A percentile compares a stretch with the other conserved stretches of the same genome.
These are phyloP conservation scores for Zaprionus bogoriensis DNA, from an alignment of 2,888 invertebrate genomes.

Conservation along the genomic window DNA sequence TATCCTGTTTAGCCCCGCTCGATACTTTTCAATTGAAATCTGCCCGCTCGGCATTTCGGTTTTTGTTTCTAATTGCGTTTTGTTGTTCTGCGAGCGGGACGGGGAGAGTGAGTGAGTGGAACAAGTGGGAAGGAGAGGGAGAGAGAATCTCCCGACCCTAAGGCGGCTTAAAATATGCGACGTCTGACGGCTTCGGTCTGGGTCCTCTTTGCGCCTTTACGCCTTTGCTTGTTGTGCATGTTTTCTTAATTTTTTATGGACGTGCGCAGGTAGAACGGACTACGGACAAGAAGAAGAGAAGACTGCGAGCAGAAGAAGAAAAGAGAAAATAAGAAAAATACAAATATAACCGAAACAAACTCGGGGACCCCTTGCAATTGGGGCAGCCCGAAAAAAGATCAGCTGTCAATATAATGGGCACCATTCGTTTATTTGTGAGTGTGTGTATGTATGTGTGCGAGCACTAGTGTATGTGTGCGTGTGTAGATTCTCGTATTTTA, in stretches of 20 bases:
- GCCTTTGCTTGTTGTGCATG: slow-evolving; percentile 51
- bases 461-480: too few relatives aligned
- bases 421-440: slow-evolving; percentile 15
- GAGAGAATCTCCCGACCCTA: slow-evolving; percentile 9
- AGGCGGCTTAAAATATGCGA: slow-evolving; percentile 65
- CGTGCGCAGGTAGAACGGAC: slow-evolving; percentile 57
- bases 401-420: slow-evolving; percentile 68
- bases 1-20: slow-evolving; percentile 49
- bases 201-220: slow-evolving; percentile 36
- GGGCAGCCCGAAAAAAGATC: slow-evolving; percentile 46
- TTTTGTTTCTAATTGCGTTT: slow-evolving; percentile 59
- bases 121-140: neutral
- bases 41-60: slow-evolving; percentile 23
- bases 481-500: slow-evolving; percentile 40
- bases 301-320: neutral
- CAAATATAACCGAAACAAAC: slow-evolving; percentile 29
- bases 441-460: neutral
- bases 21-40: slow-evolving; percentile 52
- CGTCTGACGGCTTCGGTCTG: slow-evolving; percentile 40
- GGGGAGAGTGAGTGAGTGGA: neutral
- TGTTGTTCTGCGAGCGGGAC: slow-evolving; percentile 22
- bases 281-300: slow-evolving; percentile 7
- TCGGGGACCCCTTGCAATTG: slow-evolving; percentile 49
- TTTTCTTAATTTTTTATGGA: slow-evolving; percentile 67
- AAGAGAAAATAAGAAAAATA: slow-evolving; percentile 26